A percentile compares a stretch with the other conserved stretches of the same genome.
These are phyloP conservation scores for Phalloptychus januarius DNA, from an alignment of 2,797 vertebrate species.

Conservation along the genomic window DNA sequence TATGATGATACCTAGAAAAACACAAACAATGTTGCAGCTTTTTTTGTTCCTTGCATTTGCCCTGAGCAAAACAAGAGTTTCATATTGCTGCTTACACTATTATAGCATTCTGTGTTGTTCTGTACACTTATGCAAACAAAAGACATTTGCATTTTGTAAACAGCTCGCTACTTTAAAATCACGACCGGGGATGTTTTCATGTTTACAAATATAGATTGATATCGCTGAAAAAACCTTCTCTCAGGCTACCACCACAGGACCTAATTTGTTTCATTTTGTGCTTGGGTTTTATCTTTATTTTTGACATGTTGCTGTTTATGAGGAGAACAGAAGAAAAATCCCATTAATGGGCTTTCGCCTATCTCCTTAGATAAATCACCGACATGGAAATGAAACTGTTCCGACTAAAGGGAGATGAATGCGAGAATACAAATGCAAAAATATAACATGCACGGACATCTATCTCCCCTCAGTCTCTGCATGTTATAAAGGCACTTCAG, in stretches of 20 bases:
- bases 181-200: slow-evolving; percentile 57
- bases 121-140: slow-evolving; percentile 13
- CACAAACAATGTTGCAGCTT: not conserved
- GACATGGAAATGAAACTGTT: slow-evolving; percentile 76
- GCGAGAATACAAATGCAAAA: slow-evolving; percentile 78
- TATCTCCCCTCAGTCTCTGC: slow-evolving; percentile 31
- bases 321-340: slow-evolving; percentile 77
- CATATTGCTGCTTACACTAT: not conserved
- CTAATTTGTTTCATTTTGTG: slow-evolving; percentile 70
- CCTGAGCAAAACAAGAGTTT: not conserved
- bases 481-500: slow-evolving; percentile 57
- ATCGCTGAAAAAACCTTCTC: slow-evolving; percentile 54
- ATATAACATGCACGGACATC: slow-evolving; percentile 53
- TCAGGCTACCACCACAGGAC: slow-evolving; percentile 58
- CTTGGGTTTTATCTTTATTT: slow-evolving; percentile 70
- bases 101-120: not conserved
- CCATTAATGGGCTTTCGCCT: slow-evolving; percentile 75
- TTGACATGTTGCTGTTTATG: slow-evolving; percentile 78
- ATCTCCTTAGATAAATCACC: slow-evolving; percentile 76
- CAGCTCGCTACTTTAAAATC: slow-evolving; percentile 55
- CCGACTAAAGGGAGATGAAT: slow-evolving; percentile 74
- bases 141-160: slow-evolving; percentile 53
- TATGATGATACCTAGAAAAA: not conserved
- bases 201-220: slow-evolving; percentile 57
- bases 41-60: not conserved